Base-by-base conservation (phyloP, 2,888 invertebrate genomes). In the Cordylochernes scorpioides region DNA sequence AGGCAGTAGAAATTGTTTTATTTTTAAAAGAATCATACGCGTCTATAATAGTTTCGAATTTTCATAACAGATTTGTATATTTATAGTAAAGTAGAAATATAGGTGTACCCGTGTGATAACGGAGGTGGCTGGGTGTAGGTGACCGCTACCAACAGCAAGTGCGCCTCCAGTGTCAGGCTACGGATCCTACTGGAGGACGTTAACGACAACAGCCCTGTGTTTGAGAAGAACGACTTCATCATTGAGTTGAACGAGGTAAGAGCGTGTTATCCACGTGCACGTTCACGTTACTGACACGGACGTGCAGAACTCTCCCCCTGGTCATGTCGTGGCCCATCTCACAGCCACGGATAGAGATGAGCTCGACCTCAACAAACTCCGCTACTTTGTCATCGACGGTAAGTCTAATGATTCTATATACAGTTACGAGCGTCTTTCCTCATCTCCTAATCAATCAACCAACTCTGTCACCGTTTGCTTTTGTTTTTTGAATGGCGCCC, bases 161-260 rank as follows among this genome's bases (percentile, higher is more conserved):
- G 46, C 28, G 38, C 43, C 6, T 35, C 40, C 7, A 44, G 40
- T 22, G 40, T 42, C 3, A 31, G 38, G 4, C 24, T 46, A 13
- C 36, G 41, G 24, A 44, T 46, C 12, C 31, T 42, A 10, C 39
- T 46, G 7, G 41, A 37, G 33, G 46, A 46, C 29, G 44, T 44
- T 5, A 46, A 46, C 31, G 46, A 46, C 24, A 46, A 46, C 31
- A 43, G 39, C 24, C 46, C 46, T 8, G 32, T 40, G 3, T 46
- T 46, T 33, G 42, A 40, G 21, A 36, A 44, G 32, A 28, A 30
- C 15, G 39, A 44, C 14, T 45, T 43, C 30, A 26, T 39, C 15
- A 40, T 44, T 15, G 39, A 42, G 27, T 35, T 46, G 2, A 41
- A 42, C 28, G 46, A 46, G 33, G 41, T 41, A 27, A 27, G 27